Evolutionary conservation across 35 echinoderm and acorn worm species (phyloP).

Genomic region (Patiria miniata): DNA sequence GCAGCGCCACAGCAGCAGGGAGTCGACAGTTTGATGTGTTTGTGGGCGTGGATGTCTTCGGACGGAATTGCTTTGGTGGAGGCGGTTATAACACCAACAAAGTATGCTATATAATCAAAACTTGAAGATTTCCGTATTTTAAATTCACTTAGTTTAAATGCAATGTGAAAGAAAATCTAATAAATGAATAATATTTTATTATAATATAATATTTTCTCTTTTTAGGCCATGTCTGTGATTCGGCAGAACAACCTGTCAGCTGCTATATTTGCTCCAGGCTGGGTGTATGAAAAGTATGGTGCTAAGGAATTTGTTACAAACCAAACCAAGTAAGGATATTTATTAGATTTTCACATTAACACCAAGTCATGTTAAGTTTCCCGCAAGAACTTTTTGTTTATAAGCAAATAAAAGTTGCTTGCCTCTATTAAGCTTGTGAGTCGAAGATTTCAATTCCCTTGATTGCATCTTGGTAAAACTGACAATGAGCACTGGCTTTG

Average conservation of each 20-base stretch:
- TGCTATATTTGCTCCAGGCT: slow-evolving; percentile 97
- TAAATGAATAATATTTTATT: too few relatives aligned
- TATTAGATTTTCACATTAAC: too few relatives aligned
- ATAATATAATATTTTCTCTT: not conserved
- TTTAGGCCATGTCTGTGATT: slow-evolving; percentile 87
- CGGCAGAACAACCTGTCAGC: slow-evolving; percentile 64
- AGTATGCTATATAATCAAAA: slow-evolving; percentile 42
- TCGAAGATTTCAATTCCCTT: too few relatives aligned
- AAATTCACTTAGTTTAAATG: too few relatives aligned
- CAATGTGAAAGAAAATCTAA: too few relatives aligned
- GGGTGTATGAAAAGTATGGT: slow-evolving; percentile 80
- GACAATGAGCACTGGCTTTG: too few relatives aligned
- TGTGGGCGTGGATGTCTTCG: slow-evolving; percentile 96
- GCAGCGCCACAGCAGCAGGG: slow-evolving; percentile 57
- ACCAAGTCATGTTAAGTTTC: too few relatives aligned
- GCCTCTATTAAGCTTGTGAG: too few relatives aligned
- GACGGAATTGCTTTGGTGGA: slow-evolving; percentile 88
- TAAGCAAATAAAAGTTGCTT: too few relatives aligned
- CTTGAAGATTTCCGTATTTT: not conserved
- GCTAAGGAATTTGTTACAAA: slow-evolving; percentile 67
- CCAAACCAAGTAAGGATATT: slow-evolving; percentile 80
- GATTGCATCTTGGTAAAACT: too few relatives aligned
- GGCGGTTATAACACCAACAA: slow-evolving; percentile 94
- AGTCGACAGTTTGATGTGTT: slow-evolving; percentile 72
- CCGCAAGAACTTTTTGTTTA: too few relatives aligned